A percentile compares a stretch with the other conserved stretches of the same genome.
Conservation (phyloP, 2,797 vertebrate genomes). For the Nasua narica region DNA sequence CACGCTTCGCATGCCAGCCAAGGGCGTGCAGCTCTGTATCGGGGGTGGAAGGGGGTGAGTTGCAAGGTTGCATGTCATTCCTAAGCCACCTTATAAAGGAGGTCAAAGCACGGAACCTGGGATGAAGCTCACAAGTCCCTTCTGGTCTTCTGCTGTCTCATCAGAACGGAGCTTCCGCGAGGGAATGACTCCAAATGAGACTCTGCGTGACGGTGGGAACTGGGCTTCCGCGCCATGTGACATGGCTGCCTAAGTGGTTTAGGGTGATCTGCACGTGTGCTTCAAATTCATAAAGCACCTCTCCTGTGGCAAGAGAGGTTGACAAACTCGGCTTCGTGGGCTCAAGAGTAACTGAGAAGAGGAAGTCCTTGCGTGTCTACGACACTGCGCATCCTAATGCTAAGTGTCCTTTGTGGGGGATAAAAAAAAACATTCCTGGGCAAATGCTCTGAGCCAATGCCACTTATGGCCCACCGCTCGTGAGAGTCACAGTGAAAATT, state of each 20-base stretch:
- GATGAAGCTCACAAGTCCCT: background rate
- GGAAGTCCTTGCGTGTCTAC: no score
- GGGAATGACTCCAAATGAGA: background rate
- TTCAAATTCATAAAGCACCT: background rate
- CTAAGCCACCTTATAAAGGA: slow-evolving; percentile 35
- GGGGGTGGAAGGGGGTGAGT: background rate
- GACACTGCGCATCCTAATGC: background rate
- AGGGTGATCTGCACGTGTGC: background rate
- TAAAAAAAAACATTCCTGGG: background rate
- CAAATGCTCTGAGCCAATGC: background rate
- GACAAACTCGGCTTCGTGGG: background rate
- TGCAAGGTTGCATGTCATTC: background rate
- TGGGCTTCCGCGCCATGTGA: background rate
- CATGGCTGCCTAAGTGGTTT: background rate
- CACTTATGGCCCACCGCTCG: background rate
- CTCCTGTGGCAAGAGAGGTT: background rate
- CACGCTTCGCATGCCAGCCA: slow-evolving; percentile 68
- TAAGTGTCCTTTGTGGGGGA: background rate
- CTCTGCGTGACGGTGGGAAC: background rate
- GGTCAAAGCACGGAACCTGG: background rate
- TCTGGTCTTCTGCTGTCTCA: background rate
- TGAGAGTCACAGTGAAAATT: background rate
- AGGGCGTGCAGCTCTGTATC: slow-evolving; percentile 54
- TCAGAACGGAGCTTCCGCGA: background rate
- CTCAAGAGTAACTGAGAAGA: background rate